phyloP scores from a whole-genome alignment of 2,113 vertebrate species.

The Pomatorhinus ruficollis region DNA sequence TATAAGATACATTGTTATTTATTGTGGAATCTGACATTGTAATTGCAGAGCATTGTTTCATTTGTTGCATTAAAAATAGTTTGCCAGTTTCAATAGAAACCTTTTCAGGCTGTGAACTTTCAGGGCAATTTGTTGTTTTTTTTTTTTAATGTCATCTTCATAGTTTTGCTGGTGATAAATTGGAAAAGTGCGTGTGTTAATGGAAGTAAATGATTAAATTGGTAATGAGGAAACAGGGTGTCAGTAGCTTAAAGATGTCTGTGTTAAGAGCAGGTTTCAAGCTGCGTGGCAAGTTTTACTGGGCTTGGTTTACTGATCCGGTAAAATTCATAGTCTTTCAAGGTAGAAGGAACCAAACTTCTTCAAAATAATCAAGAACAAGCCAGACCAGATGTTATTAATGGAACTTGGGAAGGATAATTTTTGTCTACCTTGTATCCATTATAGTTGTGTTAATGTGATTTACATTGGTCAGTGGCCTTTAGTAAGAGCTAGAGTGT shows the following conservation, averaged over 20 bases:
- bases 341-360: not conserved
- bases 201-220: not conserved
- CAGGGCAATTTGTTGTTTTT: not conserved
- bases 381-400: not conserved
- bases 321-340: not conserved
- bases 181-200: not conserved
- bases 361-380: not conserved
- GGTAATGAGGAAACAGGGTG: not conserved
- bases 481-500: not conserved
- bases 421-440: not conserved
- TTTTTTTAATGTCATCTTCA: not conserved
- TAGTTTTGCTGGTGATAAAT: not conserved
- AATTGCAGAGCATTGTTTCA: not conserved
- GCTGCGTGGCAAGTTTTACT: not conserved
- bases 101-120: not conserved
- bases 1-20: not conserved
- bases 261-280: not conserved
- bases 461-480: not conserved
- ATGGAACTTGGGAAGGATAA: not conserved
- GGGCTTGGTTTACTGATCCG: not conserved
- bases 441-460: not conserved
- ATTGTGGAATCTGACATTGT: not conserved
- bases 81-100: not conserved
- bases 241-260: not conserved
- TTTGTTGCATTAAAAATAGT: not conserved